phyloP scores from a whole-genome alignment of 2,888 invertebrate genomes.

The Plemyria rubiginata region DNA sequence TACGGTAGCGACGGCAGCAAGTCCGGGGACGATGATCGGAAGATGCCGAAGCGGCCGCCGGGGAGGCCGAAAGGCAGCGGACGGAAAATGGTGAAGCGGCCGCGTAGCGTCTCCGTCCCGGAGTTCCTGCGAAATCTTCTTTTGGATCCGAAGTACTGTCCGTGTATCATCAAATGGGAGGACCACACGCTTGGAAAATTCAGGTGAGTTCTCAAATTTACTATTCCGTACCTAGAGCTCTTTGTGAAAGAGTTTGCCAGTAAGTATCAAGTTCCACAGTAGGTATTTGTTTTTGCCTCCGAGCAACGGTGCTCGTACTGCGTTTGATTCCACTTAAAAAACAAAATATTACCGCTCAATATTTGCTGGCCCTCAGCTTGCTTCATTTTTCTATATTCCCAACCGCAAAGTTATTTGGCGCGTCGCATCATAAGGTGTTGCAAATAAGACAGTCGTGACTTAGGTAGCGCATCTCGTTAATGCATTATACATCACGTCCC shows the following conservation, averaged over 20 bases:
- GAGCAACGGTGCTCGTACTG: neutral
- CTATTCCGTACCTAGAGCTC: neutral
- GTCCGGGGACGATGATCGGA: conserved; percentile 78
- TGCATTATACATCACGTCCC: conserved; percentile 67
- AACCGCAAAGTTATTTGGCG: conserved; percentile 9
- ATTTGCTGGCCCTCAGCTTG: too few relatives aligned
- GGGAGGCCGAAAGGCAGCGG: conserved; percentile 84
- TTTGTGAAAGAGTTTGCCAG: neutral
- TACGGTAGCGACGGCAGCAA: conserved; percentile 77
- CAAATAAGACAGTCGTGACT: conserved; percentile 55
- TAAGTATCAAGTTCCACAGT: neutral
- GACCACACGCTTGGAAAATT: conserved; percentile 93
- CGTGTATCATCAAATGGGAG: conserved; percentile 94
- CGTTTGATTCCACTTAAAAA: neutral
- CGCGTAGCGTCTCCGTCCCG: conserved; percentile 87
- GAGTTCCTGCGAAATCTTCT: conserved; percentile 94
- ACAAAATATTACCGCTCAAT: too few relatives aligned
- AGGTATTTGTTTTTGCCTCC: neutral
- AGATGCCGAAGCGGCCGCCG: conserved; percentile 79
- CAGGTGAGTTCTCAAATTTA: conserved; percentile 69
- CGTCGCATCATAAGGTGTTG: conserved; percentile 8
- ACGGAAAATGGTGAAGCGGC: conserved; percentile 73
- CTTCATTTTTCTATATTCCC: neutral
- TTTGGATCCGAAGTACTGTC: conserved; percentile 90
- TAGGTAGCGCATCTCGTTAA: conserved; percentile 51